A percentile compares a stretch with the other conserved stretches of the same genome.
Evolutionary conservation across 2,797 vertebrate genomes (phyloP).

Genomic region (Takifugu rubripes): DNA sequence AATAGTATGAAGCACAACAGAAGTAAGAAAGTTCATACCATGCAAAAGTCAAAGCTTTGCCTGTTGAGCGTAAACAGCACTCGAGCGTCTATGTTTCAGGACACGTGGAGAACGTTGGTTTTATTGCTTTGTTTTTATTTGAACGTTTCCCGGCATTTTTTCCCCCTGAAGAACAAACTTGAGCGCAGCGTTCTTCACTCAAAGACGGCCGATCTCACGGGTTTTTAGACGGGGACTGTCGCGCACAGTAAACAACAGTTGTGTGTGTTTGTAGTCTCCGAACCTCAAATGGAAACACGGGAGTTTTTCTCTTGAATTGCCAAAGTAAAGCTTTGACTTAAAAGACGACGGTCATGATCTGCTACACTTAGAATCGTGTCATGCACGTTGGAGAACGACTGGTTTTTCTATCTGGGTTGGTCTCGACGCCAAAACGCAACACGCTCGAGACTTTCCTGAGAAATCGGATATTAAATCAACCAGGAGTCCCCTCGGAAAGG

Average conservation of each 20-base stretch:
- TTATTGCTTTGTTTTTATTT: slow-evolving; percentile 71
- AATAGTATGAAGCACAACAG: slow-evolving; percentile 50
- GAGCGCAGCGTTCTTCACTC: slow-evolving; percentile 58
- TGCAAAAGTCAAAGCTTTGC: slow-evolving; percentile 53
- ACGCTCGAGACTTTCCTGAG: slow-evolving; percentile 69
- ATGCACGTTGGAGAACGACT: slow-evolving; percentile 6
- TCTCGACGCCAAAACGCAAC: slow-evolving; percentile 43
- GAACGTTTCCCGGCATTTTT: slow-evolving; percentile 44
- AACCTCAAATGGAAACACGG: slow-evolving; percentile 13
- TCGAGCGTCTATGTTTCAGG: slow-evolving; percentile 45
- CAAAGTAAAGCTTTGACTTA: slow-evolving; percentile 2
- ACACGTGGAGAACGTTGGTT: slow-evolving; percentile 45
- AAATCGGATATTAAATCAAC: slow-evolving; percentile 58
- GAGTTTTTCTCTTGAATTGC: not conserved
- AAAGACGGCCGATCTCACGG: slow-evolving; percentile 50
- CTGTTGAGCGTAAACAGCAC: slow-evolving; percentile 63
- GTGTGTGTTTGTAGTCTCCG: slow-evolving; percentile 12
- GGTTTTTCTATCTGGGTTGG: slow-evolving; percentile 30
- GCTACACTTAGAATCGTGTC: slow-evolving; percentile 11
- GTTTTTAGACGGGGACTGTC: slow-evolving; percentile 31
- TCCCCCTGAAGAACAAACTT: slow-evolving; percentile 39
- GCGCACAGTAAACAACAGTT: slow-evolving; percentile 25
- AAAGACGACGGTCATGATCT: slow-evolving; percentile 6
- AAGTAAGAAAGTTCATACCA: slow-evolving; percentile 49
- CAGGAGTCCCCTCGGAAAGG: slow-evolving; percentile 48